Percentiles rank a stretch among this genome's conserved stretches.
These are phyloP conservation scores for Crotalus viridis DNA, from an alignment of 2,113 vertebrate species.

Conservation along the genomic window DNA sequence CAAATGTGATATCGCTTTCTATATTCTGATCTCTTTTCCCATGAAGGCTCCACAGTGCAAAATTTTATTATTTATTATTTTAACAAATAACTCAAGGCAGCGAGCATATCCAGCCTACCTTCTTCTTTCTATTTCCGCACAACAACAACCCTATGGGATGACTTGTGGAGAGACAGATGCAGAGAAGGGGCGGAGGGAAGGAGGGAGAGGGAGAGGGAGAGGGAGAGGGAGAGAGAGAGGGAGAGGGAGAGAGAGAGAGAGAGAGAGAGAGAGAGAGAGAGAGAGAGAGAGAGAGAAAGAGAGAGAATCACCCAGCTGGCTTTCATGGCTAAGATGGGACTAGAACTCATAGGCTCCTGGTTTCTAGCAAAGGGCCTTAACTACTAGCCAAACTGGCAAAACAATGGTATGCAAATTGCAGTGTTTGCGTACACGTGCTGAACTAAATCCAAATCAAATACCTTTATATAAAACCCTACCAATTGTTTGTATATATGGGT, in stretches of 20 bases:
- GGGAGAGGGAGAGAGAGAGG: too few species aligned
- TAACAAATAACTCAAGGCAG: neutral
- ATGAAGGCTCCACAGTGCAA: neutral
- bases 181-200: too few species aligned
- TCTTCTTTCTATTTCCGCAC: neutral
- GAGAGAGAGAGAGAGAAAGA: too few species aligned
- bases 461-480: neutral
- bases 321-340: neutral
- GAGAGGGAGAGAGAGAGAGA: too few species aligned
- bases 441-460: neutral
- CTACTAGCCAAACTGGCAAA: neutral
- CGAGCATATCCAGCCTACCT: neutral
- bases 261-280: too few species aligned
- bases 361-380: neutral
- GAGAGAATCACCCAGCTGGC: neutral
- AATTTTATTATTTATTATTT: neutral
- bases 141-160: neutral
- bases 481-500: neutral
- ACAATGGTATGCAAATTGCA: neutral
- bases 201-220: too few species aligned
- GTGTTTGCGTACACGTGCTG: neutral
- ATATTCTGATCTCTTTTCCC: neutral
- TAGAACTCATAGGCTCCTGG: neutral
- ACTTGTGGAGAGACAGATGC: neutral
- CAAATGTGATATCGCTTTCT: neutral